Conservation (phyloP, 2,888 invertebrate species). For the Eilema sororculum region DNA sequence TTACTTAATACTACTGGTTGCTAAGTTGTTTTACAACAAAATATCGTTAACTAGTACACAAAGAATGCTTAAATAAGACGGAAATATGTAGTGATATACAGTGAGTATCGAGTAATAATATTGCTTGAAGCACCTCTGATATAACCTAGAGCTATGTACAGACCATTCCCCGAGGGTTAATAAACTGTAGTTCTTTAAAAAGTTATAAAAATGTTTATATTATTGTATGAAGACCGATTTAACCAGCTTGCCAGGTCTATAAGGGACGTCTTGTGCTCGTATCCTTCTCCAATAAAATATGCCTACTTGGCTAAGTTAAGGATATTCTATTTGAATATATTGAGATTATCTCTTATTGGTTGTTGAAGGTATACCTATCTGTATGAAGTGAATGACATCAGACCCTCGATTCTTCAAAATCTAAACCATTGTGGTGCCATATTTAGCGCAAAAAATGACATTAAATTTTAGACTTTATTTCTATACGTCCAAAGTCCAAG, state of each 20-base stretch:
- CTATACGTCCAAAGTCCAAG: too few species aligned
- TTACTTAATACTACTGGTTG: constrained; percentile 24
- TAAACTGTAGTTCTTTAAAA: not conserved
- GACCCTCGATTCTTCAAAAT: too few species aligned
- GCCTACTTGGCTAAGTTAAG: too few species aligned
- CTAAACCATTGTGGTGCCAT: too few species aligned
- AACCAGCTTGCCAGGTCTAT: not conserved
- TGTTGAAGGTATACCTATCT: not conserved
- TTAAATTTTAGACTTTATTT: too few species aligned
- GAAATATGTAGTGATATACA: not conserved
- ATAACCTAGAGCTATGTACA: too few species aligned
- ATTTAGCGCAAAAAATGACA: too few species aligned
- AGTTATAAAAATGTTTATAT: not conserved
- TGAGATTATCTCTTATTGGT: not conserved
- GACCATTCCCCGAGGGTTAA: not conserved
- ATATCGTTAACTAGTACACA: not conserved
- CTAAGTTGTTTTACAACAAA: constrained; percentile 15
- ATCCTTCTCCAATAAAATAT: not conserved
- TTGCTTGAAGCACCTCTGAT: not conserved
- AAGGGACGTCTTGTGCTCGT: not conserved
- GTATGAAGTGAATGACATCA: not conserved
- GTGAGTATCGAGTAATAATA: not conserved
- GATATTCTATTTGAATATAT: not conserved
- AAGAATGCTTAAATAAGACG: not conserved
- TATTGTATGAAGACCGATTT: not conserved